These are phyloP conservation scores for Paramuricea clavata DNA, from an alignment of 92 coral and sea anemone genomes.

Conservation along the genomic window DNA sequence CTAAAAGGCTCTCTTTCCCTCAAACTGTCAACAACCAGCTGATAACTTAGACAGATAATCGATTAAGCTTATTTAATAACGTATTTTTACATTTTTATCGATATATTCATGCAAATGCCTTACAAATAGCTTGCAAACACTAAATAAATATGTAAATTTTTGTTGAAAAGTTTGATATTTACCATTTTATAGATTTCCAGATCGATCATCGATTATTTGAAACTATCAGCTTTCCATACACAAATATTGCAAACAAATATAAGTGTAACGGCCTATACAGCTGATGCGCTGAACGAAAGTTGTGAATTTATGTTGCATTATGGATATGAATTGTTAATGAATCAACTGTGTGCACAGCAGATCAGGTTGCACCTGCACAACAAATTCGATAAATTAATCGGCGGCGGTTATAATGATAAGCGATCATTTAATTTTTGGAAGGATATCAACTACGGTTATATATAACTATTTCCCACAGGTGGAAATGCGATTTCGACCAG, in stretches of 20 bases:
- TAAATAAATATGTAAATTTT: neutral
- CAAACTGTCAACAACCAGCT: neutral
- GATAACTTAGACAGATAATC: neutral
- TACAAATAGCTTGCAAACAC: neutral
- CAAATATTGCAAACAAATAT: too few relatives aligned
- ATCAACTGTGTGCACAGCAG: slow-evolving; percentile 7
- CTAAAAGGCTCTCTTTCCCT: neutral
- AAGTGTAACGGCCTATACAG: neutral
- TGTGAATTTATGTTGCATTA: neutral
- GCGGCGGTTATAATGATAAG: neutral
- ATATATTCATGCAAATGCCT: slow-evolving; percentile 1
- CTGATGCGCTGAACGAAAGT: neutral
- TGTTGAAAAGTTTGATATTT: neutral
- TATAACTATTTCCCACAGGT: too few relatives aligned
- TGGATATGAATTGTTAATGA: neutral
- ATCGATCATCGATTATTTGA: neutral
- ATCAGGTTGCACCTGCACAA: neutral
- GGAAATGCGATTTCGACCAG: too few relatives aligned
- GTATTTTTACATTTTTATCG: neutral
- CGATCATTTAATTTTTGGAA: neutral
- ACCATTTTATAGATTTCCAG: neutral
- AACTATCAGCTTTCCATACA: neutral
- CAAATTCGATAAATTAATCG: neutral
- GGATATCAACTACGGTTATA: neutral
- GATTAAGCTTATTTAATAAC: neutral